Percentiles rank a stretch among this genome's conserved stretches.
Conservation (phyloP, 2,113 vertebrate species). For the Copsychus sechellarum region DNA sequence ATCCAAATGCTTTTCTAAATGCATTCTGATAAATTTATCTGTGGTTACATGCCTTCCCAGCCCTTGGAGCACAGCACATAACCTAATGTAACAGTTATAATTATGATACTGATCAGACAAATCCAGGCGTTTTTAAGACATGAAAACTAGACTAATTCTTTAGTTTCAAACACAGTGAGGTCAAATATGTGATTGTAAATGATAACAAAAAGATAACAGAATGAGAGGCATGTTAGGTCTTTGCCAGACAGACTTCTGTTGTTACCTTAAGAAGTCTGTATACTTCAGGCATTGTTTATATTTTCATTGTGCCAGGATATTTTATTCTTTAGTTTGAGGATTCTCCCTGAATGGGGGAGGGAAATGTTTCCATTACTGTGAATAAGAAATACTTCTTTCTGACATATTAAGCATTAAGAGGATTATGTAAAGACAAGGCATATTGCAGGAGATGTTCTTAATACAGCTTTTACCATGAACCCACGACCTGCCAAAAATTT, state of each 20-base stretch:
- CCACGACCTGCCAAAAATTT: conserved; percentile 17
- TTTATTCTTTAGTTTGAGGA: neutral
- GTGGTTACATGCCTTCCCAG: neutral
- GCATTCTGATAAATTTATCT: neutral
- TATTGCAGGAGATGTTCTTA: conserved; percentile 24
- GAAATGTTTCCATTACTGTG: neutral
- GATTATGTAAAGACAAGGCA: conserved; percentile 51
- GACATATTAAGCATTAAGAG: conserved; percentile 36
- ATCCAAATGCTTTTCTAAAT: conserved; percentile 7
- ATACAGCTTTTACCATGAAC: conserved; percentile 38
- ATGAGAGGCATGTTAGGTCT: neutral
- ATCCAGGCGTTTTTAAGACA: neutral
- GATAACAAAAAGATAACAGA: neutral
- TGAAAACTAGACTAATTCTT: neutral
- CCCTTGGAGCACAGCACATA: neutral
- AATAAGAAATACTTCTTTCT: conserved; percentile 39
- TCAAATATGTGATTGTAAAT: neutral
- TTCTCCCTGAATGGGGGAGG: neutral
- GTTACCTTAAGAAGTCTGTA: neutral
- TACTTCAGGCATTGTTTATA: conserved; percentile 20
- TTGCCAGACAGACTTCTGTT: neutral
- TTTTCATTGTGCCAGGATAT: neutral
- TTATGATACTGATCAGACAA: neutral
- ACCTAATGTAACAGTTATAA: neutral
- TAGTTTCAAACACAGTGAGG: neutral